Evolutionary conservation across 2,888 invertebrate species (phyloP).

Genomic region (Schrankia costaestrigalis): DNA sequence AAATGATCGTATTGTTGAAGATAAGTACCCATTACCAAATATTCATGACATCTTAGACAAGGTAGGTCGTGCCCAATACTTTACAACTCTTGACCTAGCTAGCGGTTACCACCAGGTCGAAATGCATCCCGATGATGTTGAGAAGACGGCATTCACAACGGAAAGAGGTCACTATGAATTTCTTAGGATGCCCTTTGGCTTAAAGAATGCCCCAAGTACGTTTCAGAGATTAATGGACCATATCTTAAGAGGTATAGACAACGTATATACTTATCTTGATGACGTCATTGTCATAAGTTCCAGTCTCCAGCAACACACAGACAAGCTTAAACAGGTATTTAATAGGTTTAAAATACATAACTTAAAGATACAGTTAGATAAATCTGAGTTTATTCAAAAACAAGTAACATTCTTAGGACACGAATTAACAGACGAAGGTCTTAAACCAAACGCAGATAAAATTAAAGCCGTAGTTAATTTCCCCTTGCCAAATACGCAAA

Average conservation of each 20-base stretch:
- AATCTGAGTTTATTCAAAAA: constrained; percentile 5
- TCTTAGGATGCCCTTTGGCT: constrained; percentile 17
- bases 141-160: constrained; percentile 3
- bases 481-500: no score
- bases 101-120: constrained; percentile 17
- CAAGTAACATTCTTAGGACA: constrained; percentile 7
- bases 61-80: constrained; percentile 10
- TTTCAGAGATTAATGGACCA: constrained; percentile 4
- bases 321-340: constrained; percentile 4
- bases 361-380: constrained; percentile 4
- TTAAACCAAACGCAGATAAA: neutral
- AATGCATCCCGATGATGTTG: neutral
- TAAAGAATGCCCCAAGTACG: constrained; percentile 2
- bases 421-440: neutral
- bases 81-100: neutral
- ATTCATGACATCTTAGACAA: constrained; percentile 22
- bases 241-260: constrained; percentile 2
- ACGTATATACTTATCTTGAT: no score
- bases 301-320: constrained; percentile 2
- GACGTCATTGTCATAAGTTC: constrained; percentile 1
- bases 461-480: no score
- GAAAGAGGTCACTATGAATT: constrained; percentile 3
- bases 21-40: constrained; percentile 23
- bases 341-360: constrained; percentile 2
- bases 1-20: constrained; percentile 10